A percentile compares a stretch with the other conserved stretches of the same genome.
These are phyloP conservation scores for Lamellibrachia satsuma DNA, from an alignment of 2,888 invertebrate genomes.

Conservation along the genomic window DNA sequence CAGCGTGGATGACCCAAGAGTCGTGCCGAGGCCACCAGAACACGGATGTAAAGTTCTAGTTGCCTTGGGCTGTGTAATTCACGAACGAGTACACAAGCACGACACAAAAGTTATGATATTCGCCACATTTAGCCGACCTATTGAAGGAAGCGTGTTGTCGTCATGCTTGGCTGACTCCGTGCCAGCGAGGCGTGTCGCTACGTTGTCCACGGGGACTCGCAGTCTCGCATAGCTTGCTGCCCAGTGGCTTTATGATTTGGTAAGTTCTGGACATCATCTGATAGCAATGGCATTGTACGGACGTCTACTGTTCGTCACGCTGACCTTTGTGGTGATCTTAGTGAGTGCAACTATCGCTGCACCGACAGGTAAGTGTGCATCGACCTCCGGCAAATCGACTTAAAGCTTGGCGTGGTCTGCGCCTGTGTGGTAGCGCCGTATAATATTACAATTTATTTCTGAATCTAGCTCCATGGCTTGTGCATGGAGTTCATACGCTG, in stretches of 20 bases:
- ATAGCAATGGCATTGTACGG: not conserved
- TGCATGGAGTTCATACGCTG: too few relatives aligned
- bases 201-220: not conserved
- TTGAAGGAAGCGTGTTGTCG: not conserved
- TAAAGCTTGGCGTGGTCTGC: not conserved
- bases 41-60: too few relatives aligned
- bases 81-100: too few relatives aligned
- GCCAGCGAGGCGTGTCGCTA: conserved; percentile 1
- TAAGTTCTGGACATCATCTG: not conserved
- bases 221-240: not conserved
- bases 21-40: too few relatives aligned
- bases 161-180: not conserved
- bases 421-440: not conserved
- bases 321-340: not conserved
- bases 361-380: not conserved
- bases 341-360: not conserved
- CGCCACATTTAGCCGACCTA: not conserved
- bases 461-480: not conserved
- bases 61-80: too few relatives aligned
- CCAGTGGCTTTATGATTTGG: not conserved
- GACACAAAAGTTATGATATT: too few relatives aligned
- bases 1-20: too few relatives aligned
- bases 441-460: not conserved
- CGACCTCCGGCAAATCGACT: not conserved
- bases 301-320: not conserved